These are phyloP conservation scores for Agapornis roseicollis DNA, from an alignment of 2,113 vertebrate genomes.

Conservation along the genomic window DNA sequence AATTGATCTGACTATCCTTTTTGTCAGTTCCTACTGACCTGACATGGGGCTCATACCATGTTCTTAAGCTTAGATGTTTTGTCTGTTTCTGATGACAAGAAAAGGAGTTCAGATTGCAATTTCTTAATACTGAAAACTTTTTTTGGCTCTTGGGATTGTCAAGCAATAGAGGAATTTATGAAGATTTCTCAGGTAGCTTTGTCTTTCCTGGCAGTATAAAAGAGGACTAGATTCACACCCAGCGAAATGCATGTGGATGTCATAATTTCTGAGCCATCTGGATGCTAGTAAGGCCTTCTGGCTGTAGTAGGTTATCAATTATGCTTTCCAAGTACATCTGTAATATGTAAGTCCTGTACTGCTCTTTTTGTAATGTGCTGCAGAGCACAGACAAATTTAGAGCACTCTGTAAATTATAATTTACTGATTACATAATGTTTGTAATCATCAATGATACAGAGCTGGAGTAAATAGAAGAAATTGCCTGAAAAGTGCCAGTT, in stretches of 20 bases:
- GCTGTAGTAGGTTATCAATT: neutral
- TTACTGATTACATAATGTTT: neutral
- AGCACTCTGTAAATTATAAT: neutral
- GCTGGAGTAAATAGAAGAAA: neutral
- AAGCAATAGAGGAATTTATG: neutral
- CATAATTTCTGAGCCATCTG: neutral
- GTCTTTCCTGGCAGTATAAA: neutral
- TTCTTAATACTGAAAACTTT: neutral
- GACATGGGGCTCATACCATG: neutral
- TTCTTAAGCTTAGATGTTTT: neutral
- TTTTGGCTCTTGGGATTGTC: neutral
- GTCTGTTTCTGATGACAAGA: neutral
- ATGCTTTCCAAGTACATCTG: neutral
- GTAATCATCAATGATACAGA: neutral
- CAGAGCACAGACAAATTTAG: neutral
- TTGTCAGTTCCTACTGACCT: neutral
- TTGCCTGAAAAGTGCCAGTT: neutral
- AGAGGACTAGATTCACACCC: neutral
- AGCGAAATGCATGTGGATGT: neutral
- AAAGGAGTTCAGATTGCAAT: neutral
- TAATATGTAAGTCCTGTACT: neutral
- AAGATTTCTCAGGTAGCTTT: neutral
- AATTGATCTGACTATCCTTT: constrained; percentile 8
- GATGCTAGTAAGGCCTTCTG: neutral
- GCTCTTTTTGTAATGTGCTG: neutral